Percentiles rank a stretch among this genome's conserved stretches.
Evolutionary conservation across 2,113 vertebrate genomes (phyloP).

Genomic region (Psophia crepitans): DNA sequence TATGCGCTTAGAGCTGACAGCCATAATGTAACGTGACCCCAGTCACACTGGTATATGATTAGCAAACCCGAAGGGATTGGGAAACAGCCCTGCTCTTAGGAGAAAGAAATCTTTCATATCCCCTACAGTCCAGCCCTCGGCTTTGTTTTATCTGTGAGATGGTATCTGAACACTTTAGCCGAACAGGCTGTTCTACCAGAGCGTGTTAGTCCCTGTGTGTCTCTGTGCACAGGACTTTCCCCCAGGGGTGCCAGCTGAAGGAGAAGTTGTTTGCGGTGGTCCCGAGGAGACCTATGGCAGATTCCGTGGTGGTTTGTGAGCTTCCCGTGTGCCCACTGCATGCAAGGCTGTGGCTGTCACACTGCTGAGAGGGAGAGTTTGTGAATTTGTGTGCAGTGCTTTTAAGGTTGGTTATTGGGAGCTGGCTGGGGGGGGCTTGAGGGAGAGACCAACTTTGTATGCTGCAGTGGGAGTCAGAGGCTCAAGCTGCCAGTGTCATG

Average conservation of each 20-base stretch:
- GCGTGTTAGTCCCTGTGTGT: background rate
- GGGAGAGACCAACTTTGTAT: background rate
- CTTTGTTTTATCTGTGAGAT: background rate
- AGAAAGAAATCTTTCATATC: conserved; percentile 50
- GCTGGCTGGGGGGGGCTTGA: rapidly evolving
- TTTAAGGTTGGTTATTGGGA: background rate
- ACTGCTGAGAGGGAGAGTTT: background rate
- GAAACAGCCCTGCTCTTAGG: conserved; percentile 10
- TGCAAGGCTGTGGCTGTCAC: background rate
- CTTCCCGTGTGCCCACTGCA: rapidly evolving
- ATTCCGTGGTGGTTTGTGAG: background rate
- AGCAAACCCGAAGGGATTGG: background rate
- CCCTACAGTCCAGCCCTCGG: background rate
- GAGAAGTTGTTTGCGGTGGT: background rate
- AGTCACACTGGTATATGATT: conserved; percentile 52
- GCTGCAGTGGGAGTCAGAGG: background rate
- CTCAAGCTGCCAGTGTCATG: background rate
- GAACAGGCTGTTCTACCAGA: background rate
- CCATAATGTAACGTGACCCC: conserved; percentile 44
- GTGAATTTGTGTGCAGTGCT: background rate
- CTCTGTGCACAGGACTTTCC: background rate
- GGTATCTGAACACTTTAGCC: background rate
- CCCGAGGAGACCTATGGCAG: background rate
- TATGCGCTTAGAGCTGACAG: conserved; percentile 13
- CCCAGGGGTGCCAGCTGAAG: rapidly evolving